Percentiles rank a stretch among this genome's conserved stretches.
phyloP scores from a whole-genome alignment of 2,113 vertebrate species.

The Spea multiplicata region DNA sequence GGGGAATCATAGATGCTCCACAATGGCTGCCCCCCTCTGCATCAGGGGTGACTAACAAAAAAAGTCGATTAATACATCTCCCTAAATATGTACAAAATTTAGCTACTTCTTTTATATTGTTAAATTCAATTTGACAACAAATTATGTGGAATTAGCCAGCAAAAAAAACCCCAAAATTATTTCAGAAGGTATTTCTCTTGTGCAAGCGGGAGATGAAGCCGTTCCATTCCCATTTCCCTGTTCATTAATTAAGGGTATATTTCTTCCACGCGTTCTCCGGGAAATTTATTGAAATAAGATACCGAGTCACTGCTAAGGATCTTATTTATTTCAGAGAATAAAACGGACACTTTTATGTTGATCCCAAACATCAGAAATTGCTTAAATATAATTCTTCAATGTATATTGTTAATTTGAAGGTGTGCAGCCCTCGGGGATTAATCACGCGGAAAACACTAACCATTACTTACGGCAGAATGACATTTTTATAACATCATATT shows the following conservation, averaged over 20 bases:
- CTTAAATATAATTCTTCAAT: conserved; percentile 59
- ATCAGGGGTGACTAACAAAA: no score
- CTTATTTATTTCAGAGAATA: conserved; percentile 52
- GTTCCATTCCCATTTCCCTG: background rate
- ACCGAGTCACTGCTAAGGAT: conserved; percentile 18
- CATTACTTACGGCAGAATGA: conserved; percentile 77
- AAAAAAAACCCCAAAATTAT: background rate
- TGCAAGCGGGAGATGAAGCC: background rate
- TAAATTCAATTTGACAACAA: background rate
- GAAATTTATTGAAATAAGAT: conserved; percentile 23
- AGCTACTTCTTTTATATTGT: background rate
- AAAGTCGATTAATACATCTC: no score
- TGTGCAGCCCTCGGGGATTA: conserved; percentile 75
- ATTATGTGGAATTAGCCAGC: background rate
- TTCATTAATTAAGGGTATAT: conserved; percentile 7
- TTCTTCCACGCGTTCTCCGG: conserved; percentile 23
- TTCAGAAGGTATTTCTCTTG: background rate
- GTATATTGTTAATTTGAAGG: conserved; percentile 77
- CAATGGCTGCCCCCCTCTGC: no score
- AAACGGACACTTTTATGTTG: conserved; percentile 35
- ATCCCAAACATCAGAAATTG: conserved; percentile 53
- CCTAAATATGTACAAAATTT: no score
- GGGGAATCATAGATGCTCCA: no score
- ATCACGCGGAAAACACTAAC: conserved; percentile 76
- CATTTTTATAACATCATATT: conserved; percentile 81